Percentiles rank a stretch among this genome's conserved stretches.
These are phyloP conservation scores for Oplegnathus fasciatus DNA, from an alignment of 2,113 vertebrate species.

Conservation along the genomic window DNA sequence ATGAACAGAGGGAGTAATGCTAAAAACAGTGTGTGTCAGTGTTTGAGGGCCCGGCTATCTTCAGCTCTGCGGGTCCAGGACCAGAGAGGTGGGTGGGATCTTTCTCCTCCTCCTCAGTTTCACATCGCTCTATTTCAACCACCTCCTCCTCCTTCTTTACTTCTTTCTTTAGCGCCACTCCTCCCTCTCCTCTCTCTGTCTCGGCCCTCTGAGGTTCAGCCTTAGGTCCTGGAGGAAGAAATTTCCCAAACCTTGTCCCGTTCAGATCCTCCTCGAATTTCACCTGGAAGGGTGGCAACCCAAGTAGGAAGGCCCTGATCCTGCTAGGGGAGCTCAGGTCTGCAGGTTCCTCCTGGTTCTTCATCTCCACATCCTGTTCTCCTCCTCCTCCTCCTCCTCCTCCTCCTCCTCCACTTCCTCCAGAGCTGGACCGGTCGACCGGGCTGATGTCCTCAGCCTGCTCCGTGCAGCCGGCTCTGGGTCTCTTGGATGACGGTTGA, in stretches of 20 bases:
- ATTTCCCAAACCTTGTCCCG: conserved; percentile 53
- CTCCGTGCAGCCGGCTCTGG: conserved; percentile 41
- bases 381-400: conserved; percentile 50
- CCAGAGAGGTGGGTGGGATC: conserved; percentile 25
- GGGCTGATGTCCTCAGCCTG: conserved; percentile 36
- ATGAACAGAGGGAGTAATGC: neutral
- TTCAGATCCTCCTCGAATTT: conserved; percentile 78
- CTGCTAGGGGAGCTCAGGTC: conserved; percentile 86
- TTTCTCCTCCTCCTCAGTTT: conserved; percentile 47
- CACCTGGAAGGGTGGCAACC: conserved; percentile 72
- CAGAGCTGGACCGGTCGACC: conserved; percentile 4
- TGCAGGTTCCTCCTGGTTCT: conserved; percentile 83
- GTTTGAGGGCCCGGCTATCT: conserved; percentile 33
- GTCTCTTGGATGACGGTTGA: conserved; percentile 58
- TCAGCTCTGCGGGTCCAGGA: conserved; percentile 67
- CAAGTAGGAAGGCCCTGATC: conserved; percentile 80
- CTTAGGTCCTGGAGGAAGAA: conserved; percentile 38
- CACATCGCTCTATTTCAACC: neutral
- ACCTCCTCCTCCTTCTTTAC: conserved; percentile 29
- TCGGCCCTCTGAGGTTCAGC: conserved; percentile 25
- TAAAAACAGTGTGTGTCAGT: conserved; percentile 63
- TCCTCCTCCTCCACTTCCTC: conserved; percentile 37
- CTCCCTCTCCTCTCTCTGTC: conserved; percentile 15
- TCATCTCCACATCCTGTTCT: conserved; percentile 29
- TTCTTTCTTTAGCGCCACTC: conserved; percentile 5